These are phyloP conservation scores for Poeciliopsis gracilis DNA, from an alignment of 2,797 vertebrate genomes.

Conservation along the genomic window DNA sequence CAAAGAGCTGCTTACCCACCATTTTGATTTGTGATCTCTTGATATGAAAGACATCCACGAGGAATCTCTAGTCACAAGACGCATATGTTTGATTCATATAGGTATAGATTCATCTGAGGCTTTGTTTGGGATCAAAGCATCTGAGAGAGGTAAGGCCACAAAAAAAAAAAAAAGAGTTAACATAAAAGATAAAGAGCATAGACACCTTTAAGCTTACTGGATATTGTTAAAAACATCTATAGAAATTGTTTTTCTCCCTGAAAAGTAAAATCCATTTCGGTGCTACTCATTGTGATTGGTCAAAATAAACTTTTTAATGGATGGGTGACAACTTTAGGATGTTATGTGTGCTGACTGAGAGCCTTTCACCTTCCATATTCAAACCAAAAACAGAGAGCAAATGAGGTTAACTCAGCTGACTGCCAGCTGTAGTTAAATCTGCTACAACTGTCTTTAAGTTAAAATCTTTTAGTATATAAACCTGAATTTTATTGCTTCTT, in stretches of 20 bases:
- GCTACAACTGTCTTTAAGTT: background rate
- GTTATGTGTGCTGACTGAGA: background rate
- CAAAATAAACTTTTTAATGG: background rate
- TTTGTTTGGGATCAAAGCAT: background rate
- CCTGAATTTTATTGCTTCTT: background rate
- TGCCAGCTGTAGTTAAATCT: background rate
- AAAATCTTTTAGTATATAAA: background rate
- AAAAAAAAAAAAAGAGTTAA: background rate
- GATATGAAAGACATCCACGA: background rate
- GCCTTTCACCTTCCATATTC: background rate
- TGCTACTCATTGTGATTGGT: background rate
- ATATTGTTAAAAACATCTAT: background rate
- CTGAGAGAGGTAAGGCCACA: background rate
- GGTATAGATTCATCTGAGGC: background rate
- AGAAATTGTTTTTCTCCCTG: background rate
- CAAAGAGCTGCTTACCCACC: background rate
- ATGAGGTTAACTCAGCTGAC: background rate
- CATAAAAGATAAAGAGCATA: background rate
- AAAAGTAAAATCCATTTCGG: background rate
- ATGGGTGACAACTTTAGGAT: background rate
- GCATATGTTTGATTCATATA: background rate
- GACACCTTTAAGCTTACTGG: background rate
- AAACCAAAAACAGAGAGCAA: background rate
- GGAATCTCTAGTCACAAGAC: background rate
- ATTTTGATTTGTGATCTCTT: constrained; percentile 8